Evolutionary conservation across 1,140 invertebrate genomes (phyloP).

Genomic region (Polyergus mexicanus): DNA sequence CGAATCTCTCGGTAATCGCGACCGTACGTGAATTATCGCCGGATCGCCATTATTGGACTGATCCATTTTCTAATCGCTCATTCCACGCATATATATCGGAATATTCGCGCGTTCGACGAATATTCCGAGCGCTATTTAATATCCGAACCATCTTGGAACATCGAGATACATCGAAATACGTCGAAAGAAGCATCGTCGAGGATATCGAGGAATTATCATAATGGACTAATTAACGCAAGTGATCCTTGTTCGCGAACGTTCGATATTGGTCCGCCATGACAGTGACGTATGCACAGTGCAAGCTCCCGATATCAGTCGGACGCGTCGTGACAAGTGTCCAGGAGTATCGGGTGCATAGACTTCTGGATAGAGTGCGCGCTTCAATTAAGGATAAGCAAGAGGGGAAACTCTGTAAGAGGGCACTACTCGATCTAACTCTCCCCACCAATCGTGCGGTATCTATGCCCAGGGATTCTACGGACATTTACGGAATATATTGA

Average conservation of each 20-base stretch:
- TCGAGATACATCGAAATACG: background rate
- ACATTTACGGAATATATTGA: too few species aligned
- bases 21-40: background rate
- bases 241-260: background rate
- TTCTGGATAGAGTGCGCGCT: too few species aligned
- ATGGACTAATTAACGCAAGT: background rate
- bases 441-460: too few species aligned
- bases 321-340: too few species aligned
- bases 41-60: too few species aligned
- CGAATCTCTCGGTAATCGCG: background rate
- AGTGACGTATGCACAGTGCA: background rate
- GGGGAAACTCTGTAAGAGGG: too few species aligned
- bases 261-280: background rate
- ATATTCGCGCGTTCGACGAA: background rate
- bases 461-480: too few species aligned
- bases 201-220: background rate
- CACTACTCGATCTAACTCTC: too few species aligned
- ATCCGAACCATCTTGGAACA: background rate
- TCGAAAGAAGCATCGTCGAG: background rate
- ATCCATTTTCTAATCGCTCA: background rate
- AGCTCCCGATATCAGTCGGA: too few species aligned
- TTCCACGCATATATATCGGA: background rate
- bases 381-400: too few species aligned
- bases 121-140: background rate
- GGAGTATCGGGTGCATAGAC: too few species aligned